Base-by-base conservation (phyloP, 2,797 vertebrate species). In the Silurus aristotelis region DNA sequence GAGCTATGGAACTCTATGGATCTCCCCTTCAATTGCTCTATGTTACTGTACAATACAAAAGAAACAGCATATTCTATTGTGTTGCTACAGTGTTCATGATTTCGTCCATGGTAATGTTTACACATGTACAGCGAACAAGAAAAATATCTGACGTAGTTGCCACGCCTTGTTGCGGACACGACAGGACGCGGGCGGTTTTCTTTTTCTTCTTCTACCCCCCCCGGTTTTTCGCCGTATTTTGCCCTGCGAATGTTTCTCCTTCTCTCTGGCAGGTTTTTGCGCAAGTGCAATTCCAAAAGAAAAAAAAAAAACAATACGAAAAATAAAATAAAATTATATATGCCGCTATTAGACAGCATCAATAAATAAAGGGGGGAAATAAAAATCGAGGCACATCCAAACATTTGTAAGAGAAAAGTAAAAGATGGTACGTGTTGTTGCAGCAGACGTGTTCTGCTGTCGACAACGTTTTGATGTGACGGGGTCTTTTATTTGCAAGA, bases 31-130 rank as follows among this genome's bases (percentile, higher is more conserved):
- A 91, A 91, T 90, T 89, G 93, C 91, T 95, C 89, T 91, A 92
- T 91, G 90, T 91, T 89, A 94, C 94, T 95, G 94, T 97, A 97
- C 96, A 95, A 90, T 93, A 95, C 94, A 95, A 93, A 92, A 96
- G 93, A 91, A 96, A 95, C 95, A 94, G 93, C 89, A 89, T 87
- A 83, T 84, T 80, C 88, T 89, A 86, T 85, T 68, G 84, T 90
- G 56, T 86, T 90, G 90, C 92, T 93, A 90, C 91, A 93, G 91
- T 86, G 67, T 91, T 48, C 46, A 68, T 80, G 79, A 67, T 66
- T 87, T 87, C 86, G 89, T 63, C 72, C 80, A 83, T 83, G 76
- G 43, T 85, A 87, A 89, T 87, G 89, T 67, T 81, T 87, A 87
- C 88, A 91, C 87, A 82, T 71, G 58, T 85, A 86, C 81, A 86